These are phyloP conservation scores for Carassius carassius DNA, from an alignment of 2,113 vertebrate species.

Conservation along the genomic window DNA sequence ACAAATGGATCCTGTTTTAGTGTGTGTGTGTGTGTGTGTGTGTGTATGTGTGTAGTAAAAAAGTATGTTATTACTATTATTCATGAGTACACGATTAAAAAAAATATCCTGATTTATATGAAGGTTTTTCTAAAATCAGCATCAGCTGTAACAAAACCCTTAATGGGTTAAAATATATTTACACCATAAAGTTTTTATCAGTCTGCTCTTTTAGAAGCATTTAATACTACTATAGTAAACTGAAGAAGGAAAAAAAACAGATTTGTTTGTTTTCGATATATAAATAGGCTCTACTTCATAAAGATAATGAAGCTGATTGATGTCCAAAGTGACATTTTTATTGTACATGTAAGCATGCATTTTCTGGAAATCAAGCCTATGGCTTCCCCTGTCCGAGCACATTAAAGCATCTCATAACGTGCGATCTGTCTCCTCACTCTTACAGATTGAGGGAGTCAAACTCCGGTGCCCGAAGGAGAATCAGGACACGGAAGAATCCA, in stretches of 20 bases:
- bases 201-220: neutral
- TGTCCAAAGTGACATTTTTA: neutral
- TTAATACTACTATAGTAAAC: neutral
- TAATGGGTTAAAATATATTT: neutral
- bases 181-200: neutral
- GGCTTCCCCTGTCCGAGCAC: neutral
- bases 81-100: neutral
- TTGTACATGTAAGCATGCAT: neutral
- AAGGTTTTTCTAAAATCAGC: neutral
- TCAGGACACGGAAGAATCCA: conserved; percentile 23
- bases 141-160: neutral
- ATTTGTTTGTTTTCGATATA: neutral
- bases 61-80: neutral
- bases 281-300: neutral
- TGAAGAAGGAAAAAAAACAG: neutral
- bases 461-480: conserved; percentile 13
- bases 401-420: neutral
- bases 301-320: neutral
- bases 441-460: conserved; percentile 50
- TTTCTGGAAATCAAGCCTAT: neutral
- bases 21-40: neutral
- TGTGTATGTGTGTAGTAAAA: neutral
- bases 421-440: conserved; percentile 17
- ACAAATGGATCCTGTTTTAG: neutral
- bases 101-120: neutral